Base-by-base conservation (phyloP, 2,797 vertebrate genomes). In the Cichlasoma orientale region DNA sequence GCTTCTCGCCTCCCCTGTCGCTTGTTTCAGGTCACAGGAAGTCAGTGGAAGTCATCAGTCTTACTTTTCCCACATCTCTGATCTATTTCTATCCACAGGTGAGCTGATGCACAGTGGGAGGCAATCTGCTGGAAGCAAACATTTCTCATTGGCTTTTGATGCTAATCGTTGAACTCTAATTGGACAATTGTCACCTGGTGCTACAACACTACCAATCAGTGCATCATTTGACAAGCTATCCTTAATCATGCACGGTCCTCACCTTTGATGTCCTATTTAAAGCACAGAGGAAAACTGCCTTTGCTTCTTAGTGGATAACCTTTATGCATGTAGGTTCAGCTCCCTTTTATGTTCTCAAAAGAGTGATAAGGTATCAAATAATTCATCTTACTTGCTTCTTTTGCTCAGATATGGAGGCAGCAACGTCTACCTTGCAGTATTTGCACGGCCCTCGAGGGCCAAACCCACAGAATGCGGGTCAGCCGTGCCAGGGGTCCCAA, bases 401-500 rank as follows among this genome's bases (percentile, higher is more conserved):
- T 78, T 44, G 27, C 23, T 5, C 56, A 86, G 82, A 63, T 13
- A 94, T 94, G 93, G 92, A 86, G 25, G 81, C 84, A 70, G 89
- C 85, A 33, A 74, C 90, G 4, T 78, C 92, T 11, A 84, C 77
- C 29, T 21, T 88, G 12, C 91, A 92, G 2, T 86, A 82, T 7
- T 52, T 86, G 2, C 86, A 78, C 3, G 79, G 88, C 33, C 88
- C 82, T 59, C 86, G 59, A 5, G 79, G 90, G 59, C 86, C 90
- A 12, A 86, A 86, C 74, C 70, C 75, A 8, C 57, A 78, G 3
- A 50, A 73, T 56, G 87, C 88, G 61, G 38, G 85, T 11, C 82
- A 72, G 2, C 89, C 54, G 27, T 13, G 44, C 7, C 89, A 75
- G 14, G 90, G 84, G 0, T 38, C 84, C 18, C 85, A 61, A 3